Evolutionary conservation across 2,797 vertebrate species (phyloP), one percentile per base, ranked within the genome.

Genomic region (Hyperoplus immaculatus): DNA sequence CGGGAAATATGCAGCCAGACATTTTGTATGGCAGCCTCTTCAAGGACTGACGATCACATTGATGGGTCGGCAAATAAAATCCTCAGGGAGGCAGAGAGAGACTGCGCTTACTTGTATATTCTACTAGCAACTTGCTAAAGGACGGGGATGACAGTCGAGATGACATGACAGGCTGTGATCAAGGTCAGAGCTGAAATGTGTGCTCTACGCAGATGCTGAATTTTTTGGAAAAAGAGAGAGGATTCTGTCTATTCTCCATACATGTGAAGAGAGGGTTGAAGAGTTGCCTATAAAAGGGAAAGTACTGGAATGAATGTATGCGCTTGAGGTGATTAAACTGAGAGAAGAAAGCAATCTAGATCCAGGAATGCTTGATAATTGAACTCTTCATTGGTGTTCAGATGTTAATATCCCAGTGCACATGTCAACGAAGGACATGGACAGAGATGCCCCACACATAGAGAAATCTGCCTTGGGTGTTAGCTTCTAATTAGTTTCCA

Each of bases 161-260:
- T 87, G 89, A 90, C 90, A 88, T 73, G 81, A 71, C 69, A 57
- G 68, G 62, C 80, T 85, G 75, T 85, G 89, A 93, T 92, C 88
- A 92, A 91, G 85, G 87, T 89, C 82, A 72, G 60, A 5, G 72
- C 64, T 81, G 58, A 88, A 88, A 89, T 82, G 79, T 76, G 66
- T 56, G 73, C 14, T 76, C 69, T 58, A 75, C 14, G 59, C 77
- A 80, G 63, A 87, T 47, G 54, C 68, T 49, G 68, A 75, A 72
- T 70, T 85, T 43, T 80, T 72, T 49, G 21, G 76, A 86, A 61
- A 49, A 21, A 59, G 69, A 55, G 81, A 80, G 70, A 78, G 77
- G 79, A 88, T 89, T 82, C 50, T n/a, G 45, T 13, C 50, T 75
- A 84, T 77, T 86, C 29, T 29, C 29, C 29, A 78, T 83, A 86